Base-by-base conservation (phyloP, 2,113 vertebrate genomes). In the Tricholaema leucomelas region DNA sequence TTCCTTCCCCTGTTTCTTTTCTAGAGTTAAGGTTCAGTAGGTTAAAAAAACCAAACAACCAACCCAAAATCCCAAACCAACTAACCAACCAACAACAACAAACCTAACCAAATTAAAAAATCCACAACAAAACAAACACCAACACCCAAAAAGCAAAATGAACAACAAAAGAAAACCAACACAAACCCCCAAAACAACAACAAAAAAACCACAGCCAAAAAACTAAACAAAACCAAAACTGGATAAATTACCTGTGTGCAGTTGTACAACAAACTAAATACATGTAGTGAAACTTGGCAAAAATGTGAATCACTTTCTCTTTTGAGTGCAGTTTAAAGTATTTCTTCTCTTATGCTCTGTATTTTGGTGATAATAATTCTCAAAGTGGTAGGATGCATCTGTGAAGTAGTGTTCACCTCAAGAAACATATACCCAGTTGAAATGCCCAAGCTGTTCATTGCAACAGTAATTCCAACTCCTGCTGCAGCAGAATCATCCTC, bases 371-470 rank as follows among this genome's bases (percentile, higher is more conserved):
- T 54, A 75, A 10, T 79, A 67, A 46, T 59, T 50, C 28, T 63
- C 12, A 16, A 59, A 5, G 48, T 65, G 8, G 27, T n/a, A 23
- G 31, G 31, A 55, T 67, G 50, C n/a, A 14, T 63, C 40, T 78
- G 31, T 56, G 54, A 17, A 33, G 27, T 44, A 58, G 44, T 28
- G 7, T 6, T 90, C 79, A 18, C 27, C 40, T 87, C 40, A 59
- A 31, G 79, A 60, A 73, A 54, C 16, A 7, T 10, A 19, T 19
- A 59, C 4, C 8, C 0, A 0, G 21, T 44, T 91, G 40, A 85
- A 80, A 42, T 63, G 12, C 2, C 5, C 38, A 10, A 44, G 20
- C 33, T 73, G 44, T 44, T 82, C 46, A 33, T 46, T 87, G 38
- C 1, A 3, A n/a, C 15, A 21, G 6, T 60, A 61, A 36, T 75